phyloP scores from a whole-genome alignment of 2,888 invertebrate genomes.

The Platycheirus rosarum region DNA sequence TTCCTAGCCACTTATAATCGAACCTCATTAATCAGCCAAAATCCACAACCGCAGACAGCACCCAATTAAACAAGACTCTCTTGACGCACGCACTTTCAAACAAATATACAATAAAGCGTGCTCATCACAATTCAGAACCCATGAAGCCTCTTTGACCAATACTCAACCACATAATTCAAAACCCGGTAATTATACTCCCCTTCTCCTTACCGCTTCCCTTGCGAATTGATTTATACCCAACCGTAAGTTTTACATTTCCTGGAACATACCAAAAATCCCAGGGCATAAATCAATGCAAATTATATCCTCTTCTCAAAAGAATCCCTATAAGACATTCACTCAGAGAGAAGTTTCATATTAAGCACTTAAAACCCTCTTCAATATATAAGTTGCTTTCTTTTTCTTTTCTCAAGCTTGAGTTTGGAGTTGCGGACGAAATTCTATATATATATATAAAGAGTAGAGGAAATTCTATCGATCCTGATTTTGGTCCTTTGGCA shows the following conservation, averaged over 20 bases:
- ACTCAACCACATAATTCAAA: slow-evolving; percentile 52
- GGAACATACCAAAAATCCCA: slow-evolving; percentile 60
- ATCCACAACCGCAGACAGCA: slow-evolving; percentile 54
- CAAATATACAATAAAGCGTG: not conserved
- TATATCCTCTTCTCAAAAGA: slow-evolving; percentile 64
- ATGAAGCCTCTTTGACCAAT: slow-evolving; percentile 39
- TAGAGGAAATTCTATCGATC: slow-evolving; percentile 25
- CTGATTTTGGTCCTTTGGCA: slow-evolving; percentile 1
- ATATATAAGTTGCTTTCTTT: not conserved
- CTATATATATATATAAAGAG: slow-evolving; percentile 33
- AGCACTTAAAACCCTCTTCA: slow-evolving; percentile 32
- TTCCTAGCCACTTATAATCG: slow-evolving; percentile 56
- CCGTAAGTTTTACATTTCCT: slow-evolving; percentile 68
- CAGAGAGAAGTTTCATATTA: slow-evolving; percentile 54
- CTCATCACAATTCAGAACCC: slow-evolving; percentile 17
- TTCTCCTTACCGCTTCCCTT: slow-evolving; percentile 50
- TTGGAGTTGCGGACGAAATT: slow-evolving; percentile 34
- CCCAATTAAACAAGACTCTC: slow-evolving; percentile 44
- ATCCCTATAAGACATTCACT: slow-evolving; percentile 62
- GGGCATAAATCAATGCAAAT: slow-evolving; percentile 73
- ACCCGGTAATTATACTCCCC: slow-evolving; percentile 64
- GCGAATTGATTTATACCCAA: slow-evolving; percentile 64
- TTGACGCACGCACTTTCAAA: slow-evolving; percentile 18
- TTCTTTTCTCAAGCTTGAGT: slow-evolving; percentile 5
- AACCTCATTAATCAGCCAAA: slow-evolving; percentile 70